Evolutionary conservation across 2,888 invertebrate genomes (phyloP), one percentile per base, ranked within the genome.

Genomic region (Idaea straminata): DNA sequence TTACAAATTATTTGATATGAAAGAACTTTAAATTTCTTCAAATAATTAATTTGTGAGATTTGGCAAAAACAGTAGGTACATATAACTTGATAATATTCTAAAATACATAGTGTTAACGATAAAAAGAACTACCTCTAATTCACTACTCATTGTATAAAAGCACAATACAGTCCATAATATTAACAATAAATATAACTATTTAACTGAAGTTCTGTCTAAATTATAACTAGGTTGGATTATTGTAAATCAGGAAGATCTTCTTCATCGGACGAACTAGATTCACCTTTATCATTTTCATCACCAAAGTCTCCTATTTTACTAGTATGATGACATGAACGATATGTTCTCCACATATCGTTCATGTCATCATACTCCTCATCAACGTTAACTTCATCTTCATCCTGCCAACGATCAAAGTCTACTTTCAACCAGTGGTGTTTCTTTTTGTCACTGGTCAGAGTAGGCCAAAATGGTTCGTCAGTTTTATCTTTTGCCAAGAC

Each of bases 361-460:
- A 83, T 82, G 36, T 84, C 82, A 70, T 85, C 84, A 69, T 83
- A 69, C 59, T 97, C 98, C 5, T 96, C 97, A 59, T 97, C 98
- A 76, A 96, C 96, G 10, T 96, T 97, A 68, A 96, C 97, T 68
- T 99, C 99, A 80, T 98, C 97, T 89, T 99, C 99, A 92, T 99
- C 99, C 86, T 96, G 96, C 99, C 99, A 99, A 89, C 98, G 98
- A 83, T 97, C 96, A 86, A 99, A 99, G 85, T 99, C 99, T 74
- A 98, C 96, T 93, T 98, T 99, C 72, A 99, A 94, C 98, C 98
- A 99, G 86, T 98, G 98, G 80, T 96, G 95, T 92, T 99, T 98
- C 85, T 95, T 96, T 78, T 95, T 96, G 76, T 97, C 97, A 85
- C 96, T 96, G 61, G 97, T 96, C 71, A 99, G 93, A 69, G 96